Evolutionary conservation across 2,113 vertebrate species (phyloP), one percentile per base, ranked within the genome.

Genomic region (Elephantulus edwardii): DNA sequence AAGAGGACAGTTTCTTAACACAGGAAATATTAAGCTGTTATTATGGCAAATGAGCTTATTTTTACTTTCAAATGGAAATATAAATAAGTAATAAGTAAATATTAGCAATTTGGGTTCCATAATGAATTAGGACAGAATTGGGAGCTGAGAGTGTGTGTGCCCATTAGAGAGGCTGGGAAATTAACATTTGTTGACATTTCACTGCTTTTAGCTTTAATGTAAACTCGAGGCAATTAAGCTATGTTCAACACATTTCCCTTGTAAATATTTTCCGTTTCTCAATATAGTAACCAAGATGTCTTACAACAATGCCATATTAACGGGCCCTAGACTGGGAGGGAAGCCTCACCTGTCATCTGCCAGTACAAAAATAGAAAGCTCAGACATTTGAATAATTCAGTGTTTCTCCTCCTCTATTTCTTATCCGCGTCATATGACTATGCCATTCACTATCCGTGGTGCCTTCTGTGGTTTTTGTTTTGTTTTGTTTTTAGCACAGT

Each of bases 181-280:
- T 96, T 97, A 98, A 96, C 97, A 97, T 97, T 97, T 98, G 97
- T 97, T 97, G 97, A 97, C 97, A 97, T 97, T 97, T 96, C 96
- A 83, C 95, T 96, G 93, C 95, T 97, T 97, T 97, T 97, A 91
- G 94, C 96, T 97, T 97, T 97, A 97, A 97, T 98, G 97, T 97
- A 97, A 98, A 97, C 95, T 93, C 88, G 19, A 97, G 94, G 97
- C 97, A 97, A 98, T 98, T 97, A 98, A 97, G 97, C 97, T 97
- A 96, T 87, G 80, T 94, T 97, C 96, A 97, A 97, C 97, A 96
- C 92, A 93, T 97, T 97, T 97, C 94, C 96, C 94, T 95, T 96
- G 94, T 97, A 97, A 97, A 97, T 98, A 96, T 97, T 96, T 97
- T 97, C 95, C 71, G 52, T 97, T 96, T 97, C 96, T 97, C 50